Conservation (phyloP, 1,140 invertebrate species). For the Chrysoperla carnea region DNA sequence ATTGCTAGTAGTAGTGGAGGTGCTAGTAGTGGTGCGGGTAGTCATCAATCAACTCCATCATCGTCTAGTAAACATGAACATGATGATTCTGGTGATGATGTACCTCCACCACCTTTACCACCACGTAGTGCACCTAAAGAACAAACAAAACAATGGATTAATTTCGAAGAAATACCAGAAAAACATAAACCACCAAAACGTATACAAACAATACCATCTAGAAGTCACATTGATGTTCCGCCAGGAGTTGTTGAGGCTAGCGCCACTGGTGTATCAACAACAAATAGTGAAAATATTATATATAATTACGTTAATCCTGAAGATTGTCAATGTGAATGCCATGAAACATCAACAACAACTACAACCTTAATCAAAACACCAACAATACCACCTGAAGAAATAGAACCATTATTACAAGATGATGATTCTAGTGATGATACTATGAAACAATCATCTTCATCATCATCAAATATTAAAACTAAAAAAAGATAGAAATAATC, state of each 20-base stretch:
- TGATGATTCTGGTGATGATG: slow-evolving; percentile 5
- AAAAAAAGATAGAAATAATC: not conserved
- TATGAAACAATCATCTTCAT: not conserved
- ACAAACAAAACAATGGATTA: slow-evolving; percentile 49
- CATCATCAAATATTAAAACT: not conserved
- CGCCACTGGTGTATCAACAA: slow-evolving; percentile 4
- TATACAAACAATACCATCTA: slow-evolving; percentile 54
- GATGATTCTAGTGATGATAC: not conserved
- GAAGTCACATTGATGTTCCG: slow-evolving; percentile 18
- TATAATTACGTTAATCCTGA: slow-evolving; percentile 69
- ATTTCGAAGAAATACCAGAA: slow-evolving; percentile 71
- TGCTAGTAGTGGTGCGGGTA: slow-evolving; percentile 7
- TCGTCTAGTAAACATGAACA: slow-evolving; percentile 1
- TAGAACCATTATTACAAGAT: not conserved
- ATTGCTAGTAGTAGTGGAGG: slow-evolving; percentile 14
- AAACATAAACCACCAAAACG: slow-evolving; percentile 55
- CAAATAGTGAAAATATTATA: slow-evolving; percentile 23
- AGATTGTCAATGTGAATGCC: slow-evolving; percentile 68
- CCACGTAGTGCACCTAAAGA: slow-evolving; percentile 27
- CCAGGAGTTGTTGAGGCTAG: slow-evolving; percentile 1
- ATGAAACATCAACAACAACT: slow-evolving; percentile 30
- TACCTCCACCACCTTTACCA: slow-evolving; percentile 27
- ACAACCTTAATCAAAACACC: not conserved
- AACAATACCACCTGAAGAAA: not conserved
- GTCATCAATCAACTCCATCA: slow-evolving; percentile 2